Evolutionary conservation across 2,113 vertebrate species (phyloP), one percentile per base, ranked within the genome.

Genomic region (Ahaetulla prasina): DNA sequence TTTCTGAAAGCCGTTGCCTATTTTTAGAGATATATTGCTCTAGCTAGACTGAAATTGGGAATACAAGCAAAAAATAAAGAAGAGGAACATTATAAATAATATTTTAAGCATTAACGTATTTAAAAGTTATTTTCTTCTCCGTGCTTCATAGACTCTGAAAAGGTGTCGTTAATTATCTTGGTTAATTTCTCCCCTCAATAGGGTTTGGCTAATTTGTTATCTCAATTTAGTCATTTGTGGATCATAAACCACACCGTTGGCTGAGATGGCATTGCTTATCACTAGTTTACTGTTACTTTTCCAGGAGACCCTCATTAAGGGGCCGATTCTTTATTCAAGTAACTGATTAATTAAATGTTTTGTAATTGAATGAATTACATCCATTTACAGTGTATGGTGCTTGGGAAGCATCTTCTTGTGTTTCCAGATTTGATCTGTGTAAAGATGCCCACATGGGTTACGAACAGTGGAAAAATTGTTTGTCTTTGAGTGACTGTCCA

Each of bases 201-300:
- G 88, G 45, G 49, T 92, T 95, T 96, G 90, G 86, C 25, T 92
- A 84, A 93, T 96, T 94, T 95, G 14, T 25, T 94, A 91, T 94
- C 89, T 95, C 89, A 93, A 0, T 94, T 95, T 92, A 55, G n/a
- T 92, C 2, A 86, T 96, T 92, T 0, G 5, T 95, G 90, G 86
- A 45, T 93, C 92, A 84, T 94, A 94, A 96, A 94, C 87, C 43
- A 1, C 80, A 86, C 74, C 84, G 54, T 89, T 35, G 0, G 0
- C 93, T 96, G 30, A 86, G 91, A 54, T 89, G 68, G 22, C 45
- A 90, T 96, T 95, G 23, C 55, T 93, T n/a, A 68, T 4, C 1
- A 43, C 92, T 95, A 85, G 30, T n/a, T 93, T 92, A 87, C 95
- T 95, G 93, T 90, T 53, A 6, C 0, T 0, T 94, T 89, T 35